Base-by-base conservation (phyloP, 1,140 invertebrate species). In the Archivesica marissinica region DNA sequence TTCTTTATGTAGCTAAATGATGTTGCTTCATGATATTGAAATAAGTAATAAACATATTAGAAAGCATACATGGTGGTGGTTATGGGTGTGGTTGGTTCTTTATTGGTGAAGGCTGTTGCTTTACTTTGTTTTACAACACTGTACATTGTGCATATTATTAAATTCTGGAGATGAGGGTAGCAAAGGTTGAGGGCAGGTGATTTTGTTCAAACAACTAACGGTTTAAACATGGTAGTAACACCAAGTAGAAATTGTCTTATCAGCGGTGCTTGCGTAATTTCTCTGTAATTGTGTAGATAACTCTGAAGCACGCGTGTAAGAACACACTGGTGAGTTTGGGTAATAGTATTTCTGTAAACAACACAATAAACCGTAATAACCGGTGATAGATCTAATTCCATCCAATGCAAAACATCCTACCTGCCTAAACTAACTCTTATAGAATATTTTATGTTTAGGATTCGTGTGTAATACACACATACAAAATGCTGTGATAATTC, bases 21-120 rank as follows among this genome's bases (percentile, higher is more conserved):
- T 66, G 25, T 66, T 35, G 77, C 77, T 79, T 66, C 41, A 47
- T 79, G 28, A 79, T 79, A 79, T 35, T 64, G 61, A 79, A 66
- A 41, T 64, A 59, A 61, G 82, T 74, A 85, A 85, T 85, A 85
- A 85, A 85, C 64, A 77, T 44, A 68, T 61, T 39, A 50, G 61
- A 81, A 66, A 50, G 39, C 61, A 70, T 79, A 79, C 28, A 39
- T 70, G 72, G 82, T 76, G 72, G 82, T 38, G 72, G 82, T 76
- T 78, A 25, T 85, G 56, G 66, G 56, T 39, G 56, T 77, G 72
- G 72, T 47, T 79, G 41, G 59, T 66, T 79, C 44, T 64, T 33
- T 64, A 35, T 47, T 72, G 68, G 68, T 72, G 68, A 72, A 25
- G 68, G 68, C 15, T 72, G 68, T 72, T 72, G 68, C 68, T 72